Conservation (phyloP, 2,113 vertebrate species). For the Cebidichthys violaceus region DNA sequence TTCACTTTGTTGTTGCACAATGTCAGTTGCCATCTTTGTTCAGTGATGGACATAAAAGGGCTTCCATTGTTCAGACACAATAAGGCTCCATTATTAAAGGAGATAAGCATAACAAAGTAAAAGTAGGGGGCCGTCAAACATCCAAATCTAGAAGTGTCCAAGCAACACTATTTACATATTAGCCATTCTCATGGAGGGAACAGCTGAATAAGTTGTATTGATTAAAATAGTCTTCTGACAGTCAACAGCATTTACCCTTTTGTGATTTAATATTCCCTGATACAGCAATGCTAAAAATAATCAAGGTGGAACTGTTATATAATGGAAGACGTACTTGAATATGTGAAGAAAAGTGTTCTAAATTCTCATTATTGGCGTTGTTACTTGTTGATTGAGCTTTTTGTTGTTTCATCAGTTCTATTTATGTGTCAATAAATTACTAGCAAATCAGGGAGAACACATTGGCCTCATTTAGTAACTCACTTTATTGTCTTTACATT, state of each 20-base stretch:
- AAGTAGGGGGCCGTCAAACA: slow-evolving; percentile 83
- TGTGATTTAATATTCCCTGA: slow-evolving; percentile 37
- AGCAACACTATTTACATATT: slow-evolving; percentile 80
- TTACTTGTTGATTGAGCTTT: slow-evolving; percentile 43
- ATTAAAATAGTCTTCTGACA: slow-evolving; percentile 57
- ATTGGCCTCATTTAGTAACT: slow-evolving; percentile 68
- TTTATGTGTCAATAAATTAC: slow-evolving; percentile 70
- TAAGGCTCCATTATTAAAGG: slow-evolving; percentile 74
- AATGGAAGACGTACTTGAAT: slow-evolving; percentile 1
- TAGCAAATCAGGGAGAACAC: slow-evolving; percentile 68
- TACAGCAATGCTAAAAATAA: slow-evolving; percentile 37
- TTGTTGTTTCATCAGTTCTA: slow-evolving; percentile 39
- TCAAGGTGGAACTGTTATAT: neutral
- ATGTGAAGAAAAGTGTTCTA: slow-evolving; percentile 19
- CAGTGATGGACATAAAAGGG: slow-evolving; percentile 87
- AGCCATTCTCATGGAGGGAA: slow-evolving; percentile 57
- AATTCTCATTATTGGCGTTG: slow-evolving; percentile 40
- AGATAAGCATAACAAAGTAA: slow-evolving; percentile 86
- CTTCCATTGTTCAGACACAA: slow-evolving; percentile 79
- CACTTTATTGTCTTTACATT: slow-evolving; percentile 74
- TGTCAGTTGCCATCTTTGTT: slow-evolving; percentile 89
- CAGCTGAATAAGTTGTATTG: slow-evolving; percentile 70
- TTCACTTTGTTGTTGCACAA: slow-evolving; percentile 85
- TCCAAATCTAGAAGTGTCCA: slow-evolving; percentile 78
- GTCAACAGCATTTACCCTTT: slow-evolving; percentile 55